A percentile compares a stretch with the other conserved stretches of the same genome.
Evolutionary conservation across 2,888 invertebrate genomes (phyloP).

Genomic region (Microctonus aethiopoides): DNA sequence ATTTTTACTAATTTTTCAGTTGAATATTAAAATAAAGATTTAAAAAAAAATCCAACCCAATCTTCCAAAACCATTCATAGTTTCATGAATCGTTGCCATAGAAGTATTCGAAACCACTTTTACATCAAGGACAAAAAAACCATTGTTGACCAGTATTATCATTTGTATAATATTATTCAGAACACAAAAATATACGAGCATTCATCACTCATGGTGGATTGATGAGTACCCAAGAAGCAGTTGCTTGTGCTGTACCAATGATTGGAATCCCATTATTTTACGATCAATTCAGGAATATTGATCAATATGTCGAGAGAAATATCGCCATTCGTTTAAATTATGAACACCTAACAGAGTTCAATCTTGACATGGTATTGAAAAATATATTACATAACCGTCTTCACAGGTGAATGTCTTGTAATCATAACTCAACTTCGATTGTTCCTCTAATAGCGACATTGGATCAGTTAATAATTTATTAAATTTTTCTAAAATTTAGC

Average conservation of each 20-base stretch:
- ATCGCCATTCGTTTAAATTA: constrained; percentile 42
- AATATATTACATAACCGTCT: constrained; percentile 43
- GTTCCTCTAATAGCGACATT: too few species aligned
- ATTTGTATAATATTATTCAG: constrained; percentile 38
- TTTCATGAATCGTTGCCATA: too few species aligned
- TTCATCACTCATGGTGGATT: constrained; percentile 61
- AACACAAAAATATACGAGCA: constrained; percentile 54
- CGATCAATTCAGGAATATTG: constrained; percentile 53
- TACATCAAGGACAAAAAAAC: too few species aligned
- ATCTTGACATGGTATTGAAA: constrained; percentile 45
- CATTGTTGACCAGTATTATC: too few species aligned
- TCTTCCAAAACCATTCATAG: too few species aligned
- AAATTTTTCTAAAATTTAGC: constrained; percentile 37
- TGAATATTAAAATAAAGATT: too few species aligned
- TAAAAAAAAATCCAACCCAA: too few species aligned
- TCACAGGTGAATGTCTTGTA: constrained; percentile 46
- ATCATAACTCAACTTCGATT: not conserved
- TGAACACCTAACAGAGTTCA: constrained; percentile 43
- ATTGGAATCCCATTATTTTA: constrained; percentile 58
- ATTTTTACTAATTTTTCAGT: too few species aligned
- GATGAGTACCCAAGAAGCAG: constrained; percentile 54
- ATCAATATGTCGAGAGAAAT: constrained; percentile 38
- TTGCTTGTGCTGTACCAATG: constrained; percentile 54
- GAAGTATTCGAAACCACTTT: too few species aligned
- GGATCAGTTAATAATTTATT: too few species aligned